A percentile compares a stretch with the other conserved stretches of the same genome.
Conservation (phyloP, 2,888 invertebrate genomes). For the Lepidocyrtinus sp. region DNA sequence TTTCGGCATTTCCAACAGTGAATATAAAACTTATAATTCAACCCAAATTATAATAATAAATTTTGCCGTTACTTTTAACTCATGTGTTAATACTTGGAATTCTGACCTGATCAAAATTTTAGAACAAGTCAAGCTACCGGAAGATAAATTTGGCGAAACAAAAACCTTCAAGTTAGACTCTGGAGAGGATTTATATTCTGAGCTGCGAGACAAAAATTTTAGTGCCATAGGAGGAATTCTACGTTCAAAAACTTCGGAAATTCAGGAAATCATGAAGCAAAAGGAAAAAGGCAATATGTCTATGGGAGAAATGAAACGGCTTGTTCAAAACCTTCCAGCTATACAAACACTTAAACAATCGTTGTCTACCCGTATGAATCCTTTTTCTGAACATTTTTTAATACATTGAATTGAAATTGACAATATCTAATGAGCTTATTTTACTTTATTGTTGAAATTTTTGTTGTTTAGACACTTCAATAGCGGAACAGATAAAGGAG, state of each 20-base stretch:
- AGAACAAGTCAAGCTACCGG: slow-evolving; percentile 87
- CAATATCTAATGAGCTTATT: not conserved
- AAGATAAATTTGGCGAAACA: slow-evolving; percentile 85
- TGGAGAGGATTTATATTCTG: slow-evolving; percentile 88
- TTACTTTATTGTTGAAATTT: not conserved
- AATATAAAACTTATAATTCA: slow-evolving; percentile 65
- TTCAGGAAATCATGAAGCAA: slow-evolving; percentile 89
- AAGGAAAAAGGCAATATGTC: slow-evolving; percentile 82
- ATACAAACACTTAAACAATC: slow-evolving; percentile 90
- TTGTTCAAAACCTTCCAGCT: slow-evolving; percentile 90
- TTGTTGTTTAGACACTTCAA: slow-evolving; percentile 82
- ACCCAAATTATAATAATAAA: not conserved
- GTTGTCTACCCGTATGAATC: slow-evolving; percentile 78
- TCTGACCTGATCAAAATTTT: slow-evolving; percentile 7
- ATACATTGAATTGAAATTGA: not conserved
- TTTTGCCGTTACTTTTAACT: no score
- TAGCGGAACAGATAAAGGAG: slow-evolving; percentile 95
- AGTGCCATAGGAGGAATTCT: slow-evolving; percentile 90
- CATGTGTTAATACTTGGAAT: not conserved
- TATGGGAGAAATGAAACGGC: slow-evolving; percentile 95
- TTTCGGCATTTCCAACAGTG: slow-evolving; percentile 85
- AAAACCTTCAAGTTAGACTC: slow-evolving; percentile 89
- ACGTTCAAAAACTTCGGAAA: slow-evolving; percentile 88
- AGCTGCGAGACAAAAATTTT: slow-evolving; percentile 93
- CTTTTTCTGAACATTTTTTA: not conserved